phyloP scores from a whole-genome alignment of 1,140 invertebrate species.

The Chelonus insularis region DNA sequence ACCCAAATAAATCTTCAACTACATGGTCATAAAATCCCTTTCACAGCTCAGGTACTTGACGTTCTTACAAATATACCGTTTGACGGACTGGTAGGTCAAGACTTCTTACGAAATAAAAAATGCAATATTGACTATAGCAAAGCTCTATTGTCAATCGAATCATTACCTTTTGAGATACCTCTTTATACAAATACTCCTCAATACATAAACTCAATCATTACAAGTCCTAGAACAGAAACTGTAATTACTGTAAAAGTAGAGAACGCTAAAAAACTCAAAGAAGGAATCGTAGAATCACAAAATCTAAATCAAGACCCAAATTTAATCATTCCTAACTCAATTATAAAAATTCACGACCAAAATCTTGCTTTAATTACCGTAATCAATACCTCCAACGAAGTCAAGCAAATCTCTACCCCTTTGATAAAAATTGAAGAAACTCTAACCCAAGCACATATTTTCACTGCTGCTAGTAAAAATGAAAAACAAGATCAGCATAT shows the following conservation, averaged over 20 bases:
- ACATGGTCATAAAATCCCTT: slow-evolving; percentile 1
- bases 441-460: not conserved
- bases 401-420: not conserved
- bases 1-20: not conserved
- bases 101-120: slow-evolving; percentile 8
- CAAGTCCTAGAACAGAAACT: not conserved
- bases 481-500: not conserved
- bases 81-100: slow-evolving; percentile 15
- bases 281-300: not conserved
- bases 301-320: not conserved
- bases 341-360: not conserved
- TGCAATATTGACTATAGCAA: not conserved
- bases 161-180: not conserved
- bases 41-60: slow-evolving; percentile 14
- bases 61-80: slow-evolving; percentile 22
- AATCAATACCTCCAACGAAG: slow-evolving; percentile 1
- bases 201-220: not conserved
- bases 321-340: slow-evolving; percentile 3
- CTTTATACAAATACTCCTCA: slow-evolving; percentile 10
- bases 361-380: slow-evolving; percentile 4
- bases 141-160: not conserved
- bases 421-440: not conserved
- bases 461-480: not conserved
- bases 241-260: not conserved
- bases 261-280: slow-evolving; percentile 11